Percentiles rank a stretch among this genome's conserved stretches.
Conservation (phyloP, 2,113 vertebrate genomes). For the Macrotis lagotis region DNA sequence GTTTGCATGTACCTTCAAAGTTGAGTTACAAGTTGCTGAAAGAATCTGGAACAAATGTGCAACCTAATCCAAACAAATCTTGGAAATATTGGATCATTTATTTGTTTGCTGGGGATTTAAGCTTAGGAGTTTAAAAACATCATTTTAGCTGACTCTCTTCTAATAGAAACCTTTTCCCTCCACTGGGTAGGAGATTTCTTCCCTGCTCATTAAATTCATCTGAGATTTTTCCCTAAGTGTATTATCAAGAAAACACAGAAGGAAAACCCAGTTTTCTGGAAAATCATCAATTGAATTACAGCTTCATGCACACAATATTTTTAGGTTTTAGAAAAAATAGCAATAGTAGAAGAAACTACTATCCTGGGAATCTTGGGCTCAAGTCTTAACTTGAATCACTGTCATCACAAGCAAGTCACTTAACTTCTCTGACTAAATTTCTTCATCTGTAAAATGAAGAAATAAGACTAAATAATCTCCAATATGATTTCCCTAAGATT, state of each 20-base stretch:
- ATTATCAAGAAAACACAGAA: accelerated
- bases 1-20: background rate
- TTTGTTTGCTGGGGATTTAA: background rate
- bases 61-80: background rate
- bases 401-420: background rate
- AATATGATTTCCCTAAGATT: background rate
- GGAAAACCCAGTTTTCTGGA: background rate
- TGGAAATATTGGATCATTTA: background rate
- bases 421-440: background rate
- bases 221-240: background rate
- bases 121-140: background rate
- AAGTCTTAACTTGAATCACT: background rate
- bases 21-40: background rate
- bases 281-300: background rate
- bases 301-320: background rate
- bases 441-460: background rate
- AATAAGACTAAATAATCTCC: background rate
- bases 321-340: background rate
- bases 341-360: background rate
- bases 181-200: background rate
- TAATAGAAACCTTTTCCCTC: background rate
- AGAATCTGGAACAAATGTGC: background rate
- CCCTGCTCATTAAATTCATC: background rate
- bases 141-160: background rate
- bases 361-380: background rate